These are phyloP conservation scores for Agonopterix arenella DNA, from an alignment of 2,888 invertebrate species.

Conservation along the genomic window DNA sequence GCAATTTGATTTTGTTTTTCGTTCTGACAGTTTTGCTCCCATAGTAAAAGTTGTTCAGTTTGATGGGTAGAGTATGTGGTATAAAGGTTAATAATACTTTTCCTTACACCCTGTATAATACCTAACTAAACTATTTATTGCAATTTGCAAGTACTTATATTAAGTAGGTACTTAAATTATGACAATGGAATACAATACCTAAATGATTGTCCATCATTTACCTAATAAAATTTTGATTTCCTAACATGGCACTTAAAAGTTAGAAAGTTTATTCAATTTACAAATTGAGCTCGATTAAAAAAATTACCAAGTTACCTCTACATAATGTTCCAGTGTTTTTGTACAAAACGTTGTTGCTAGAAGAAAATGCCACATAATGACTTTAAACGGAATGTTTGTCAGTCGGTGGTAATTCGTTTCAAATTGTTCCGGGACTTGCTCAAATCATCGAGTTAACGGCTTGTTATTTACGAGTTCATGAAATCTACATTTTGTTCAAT, in stretches of 20 bases:
- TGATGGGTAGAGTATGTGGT: too few species aligned
- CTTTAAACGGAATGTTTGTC: slow-evolving; percentile 17
- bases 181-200: neutral
- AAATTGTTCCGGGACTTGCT: slow-evolving; percentile 12
- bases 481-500: slow-evolving; percentile 7
- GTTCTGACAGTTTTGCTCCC: too few species aligned
- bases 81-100: too few species aligned
- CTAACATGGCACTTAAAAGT: neutral
- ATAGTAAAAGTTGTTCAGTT: too few species aligned
- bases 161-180: neutral
- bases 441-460: slow-evolving; percentile 12
- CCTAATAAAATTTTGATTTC: slow-evolving; percentile 1
- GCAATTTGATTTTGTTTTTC: too few species aligned
- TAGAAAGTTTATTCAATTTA: neutral
- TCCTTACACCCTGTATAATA: too few species aligned
- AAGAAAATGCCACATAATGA: slow-evolving; percentile 14
- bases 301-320: neutral
- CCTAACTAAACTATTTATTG: too few species aligned
- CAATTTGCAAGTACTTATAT: neutral
- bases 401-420: slow-evolving; percentile 7
- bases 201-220: neutral
- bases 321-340: neutral
- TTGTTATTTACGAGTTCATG: slow-evolving; percentile 6
- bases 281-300: slow-evolving; percentile 5
- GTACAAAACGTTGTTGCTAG: neutral